Evolutionary conservation across 2,888 invertebrate genomes (phyloP), one percentile per base, ranked within the genome.

Genomic region (Acanthacorydalis orientalis): DNA sequence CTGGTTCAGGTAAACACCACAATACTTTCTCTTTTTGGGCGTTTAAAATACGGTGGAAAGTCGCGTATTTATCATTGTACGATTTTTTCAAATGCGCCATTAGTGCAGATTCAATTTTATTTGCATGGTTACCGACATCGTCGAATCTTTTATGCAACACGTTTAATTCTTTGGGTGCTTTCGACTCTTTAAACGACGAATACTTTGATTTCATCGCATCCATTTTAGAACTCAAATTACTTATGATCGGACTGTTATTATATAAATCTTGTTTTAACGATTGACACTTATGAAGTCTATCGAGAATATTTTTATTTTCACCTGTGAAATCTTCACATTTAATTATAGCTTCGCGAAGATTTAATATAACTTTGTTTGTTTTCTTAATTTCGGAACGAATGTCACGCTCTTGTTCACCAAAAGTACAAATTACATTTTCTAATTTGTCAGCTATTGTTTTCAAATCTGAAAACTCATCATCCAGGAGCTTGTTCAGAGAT

Each of bases 261-360:
- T 77, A 73, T n/a, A 92, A 64, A 54, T 87, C 79, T 31, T 67
- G 69, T 61, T 84, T 83, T 16, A 89, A 67, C 7, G 72, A 71
- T 59, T 83, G 81, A 54, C 88, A 83, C 51, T 76, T 78, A 50
- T 83, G 74, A 2, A 92, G 69, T 48, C 91, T 77, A 53, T 81
- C 78, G 47, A 90, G 71, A 49, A 93, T 83, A 59, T 87, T 86
- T 1, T 76, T 73, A 57, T 90, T 89, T 54, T 87, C 85, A 0
- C 93, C 92, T 3, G 86, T 84, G 66, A 89, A 75, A 58, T 90
- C 90, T 60, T 91, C 91, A 59, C 89, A 90, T 63, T 85, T 84
- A 39, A 87, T 82, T n/a, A 90, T 77, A 39, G 81, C 78, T 59
- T 90, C 89, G 14, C 89, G 77, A 15, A 88, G 70, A 60, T 76